A percentile compares a stretch with the other conserved stretches of the same genome.
Conservation (phyloP, 64 coral and sea anemone genomes). For the Stichodactyla helianthus region DNA sequence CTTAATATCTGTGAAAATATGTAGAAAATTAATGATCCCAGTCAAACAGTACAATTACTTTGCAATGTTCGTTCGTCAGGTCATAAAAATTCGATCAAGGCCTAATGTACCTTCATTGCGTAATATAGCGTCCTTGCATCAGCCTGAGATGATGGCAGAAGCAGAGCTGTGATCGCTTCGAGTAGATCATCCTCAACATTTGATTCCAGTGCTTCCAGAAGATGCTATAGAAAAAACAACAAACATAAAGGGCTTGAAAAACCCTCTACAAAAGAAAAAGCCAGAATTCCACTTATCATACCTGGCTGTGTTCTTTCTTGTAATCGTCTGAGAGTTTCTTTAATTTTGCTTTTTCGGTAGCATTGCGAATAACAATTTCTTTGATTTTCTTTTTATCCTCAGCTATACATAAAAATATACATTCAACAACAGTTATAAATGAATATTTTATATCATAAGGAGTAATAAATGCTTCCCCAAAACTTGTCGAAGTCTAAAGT, state of each 20-base stretch:
- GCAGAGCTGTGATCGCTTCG: slow-evolving; percentile 32
- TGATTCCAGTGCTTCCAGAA: slow-evolving; percentile 28
- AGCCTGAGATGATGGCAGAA: slow-evolving; percentile 22
- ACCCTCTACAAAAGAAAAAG: not conserved
- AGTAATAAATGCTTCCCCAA: too few relatives aligned
- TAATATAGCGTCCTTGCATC: slow-evolving; percentile 37
- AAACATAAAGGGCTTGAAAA: not conserved
- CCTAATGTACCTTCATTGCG: slow-evolving; percentile 40
- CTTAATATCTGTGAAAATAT: too few relatives aligned
- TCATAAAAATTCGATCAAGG: too few relatives aligned
- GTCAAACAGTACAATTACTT: too few relatives aligned
- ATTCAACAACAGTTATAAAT: not conserved
- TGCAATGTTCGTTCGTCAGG: too few relatives aligned
- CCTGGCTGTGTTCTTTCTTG: slow-evolving; percentile 26
- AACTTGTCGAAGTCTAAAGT: too few relatives aligned
- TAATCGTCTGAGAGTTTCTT: slow-evolving; percentile 55
- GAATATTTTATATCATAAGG: not conserved
- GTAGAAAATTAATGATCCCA: too few relatives aligned
- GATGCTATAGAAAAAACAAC: not conserved
- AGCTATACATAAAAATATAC: slow-evolving; percentile 11
- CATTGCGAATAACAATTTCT: slow-evolving; percentile 31
- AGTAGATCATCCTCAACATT: slow-evolving; percentile 41
- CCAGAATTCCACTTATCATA: not conserved
- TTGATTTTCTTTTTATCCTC: slow-evolving; percentile 57
- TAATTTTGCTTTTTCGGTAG: slow-evolving; percentile 7